Percentiles rank a stretch among this genome's conserved stretches.
Evolutionary conservation across 2,888 invertebrate genomes (phyloP).

Genomic region (Apocheima hispidaria): DNA sequence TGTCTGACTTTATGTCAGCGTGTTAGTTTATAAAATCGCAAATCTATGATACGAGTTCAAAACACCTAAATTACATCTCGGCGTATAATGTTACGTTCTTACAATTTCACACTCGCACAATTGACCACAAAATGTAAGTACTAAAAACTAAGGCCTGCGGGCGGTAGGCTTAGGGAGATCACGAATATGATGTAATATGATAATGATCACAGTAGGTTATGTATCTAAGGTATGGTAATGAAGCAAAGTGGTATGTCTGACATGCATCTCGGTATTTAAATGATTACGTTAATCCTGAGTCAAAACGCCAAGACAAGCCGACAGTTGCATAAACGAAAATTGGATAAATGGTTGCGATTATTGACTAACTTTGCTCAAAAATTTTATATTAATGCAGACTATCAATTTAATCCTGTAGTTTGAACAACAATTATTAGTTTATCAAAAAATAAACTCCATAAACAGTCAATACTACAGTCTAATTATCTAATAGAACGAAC

Average conservation of each 20-base stretch:
- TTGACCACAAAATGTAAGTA: neutral
- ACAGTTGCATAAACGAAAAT: conserved; percentile 24
- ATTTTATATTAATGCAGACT: neutral
- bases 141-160: neutral
- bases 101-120: too few relatives aligned
- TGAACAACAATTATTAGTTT: neutral
- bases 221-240: conserved; percentile 22
- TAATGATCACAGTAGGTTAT: conserved; percentile 15
- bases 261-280: conserved; percentile 23
- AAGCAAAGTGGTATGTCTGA: conserved; percentile 24
- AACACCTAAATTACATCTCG: too few relatives aligned
- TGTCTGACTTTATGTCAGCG: too few relatives aligned
- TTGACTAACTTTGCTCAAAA: neutral
- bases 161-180: conserved; percentile 11
- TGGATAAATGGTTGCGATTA: neutral
- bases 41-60: too few relatives aligned
- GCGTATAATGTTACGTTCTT: too few relatives aligned
- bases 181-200: conserved; percentile 19
- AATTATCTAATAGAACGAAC: neutral
- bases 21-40: too few relatives aligned
- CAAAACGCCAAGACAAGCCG: conserved; percentile 4
- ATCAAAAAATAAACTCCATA: neutral
- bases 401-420: too few relatives aligned
- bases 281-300: conserved; percentile 24
- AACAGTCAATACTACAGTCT: neutral